phyloP scores from a whole-genome alignment of 2,797 vertebrate genomes.

The Danio jaintianensis region DNA sequence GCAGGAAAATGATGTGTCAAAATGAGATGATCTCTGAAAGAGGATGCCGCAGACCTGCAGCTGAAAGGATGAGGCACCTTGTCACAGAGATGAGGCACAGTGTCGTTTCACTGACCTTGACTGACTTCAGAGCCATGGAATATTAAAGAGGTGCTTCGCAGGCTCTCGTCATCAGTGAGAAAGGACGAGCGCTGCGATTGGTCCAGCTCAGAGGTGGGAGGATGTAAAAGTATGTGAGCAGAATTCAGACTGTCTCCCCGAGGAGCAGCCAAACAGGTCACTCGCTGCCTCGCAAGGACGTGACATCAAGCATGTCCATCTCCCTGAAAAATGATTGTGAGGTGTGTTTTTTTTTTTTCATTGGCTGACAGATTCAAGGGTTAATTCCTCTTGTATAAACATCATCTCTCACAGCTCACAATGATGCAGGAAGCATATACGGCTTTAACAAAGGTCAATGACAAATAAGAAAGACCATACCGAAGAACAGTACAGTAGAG shows the following conservation, averaged over 20 bases:
- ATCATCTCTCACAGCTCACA: neutral
- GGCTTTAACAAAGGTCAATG: neutral
- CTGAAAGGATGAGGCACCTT: slow-evolving; percentile 56
- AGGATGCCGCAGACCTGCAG: slow-evolving; percentile 34
- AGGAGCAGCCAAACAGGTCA: slow-evolving; percentile 46
- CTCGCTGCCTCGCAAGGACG: slow-evolving; percentile 52
- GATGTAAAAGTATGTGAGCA: slow-evolving; percentile 65
- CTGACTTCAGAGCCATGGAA: slow-evolving; percentile 51
- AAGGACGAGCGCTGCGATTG: slow-evolving; percentile 66
- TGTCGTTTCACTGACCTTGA: slow-evolving; percentile 59
- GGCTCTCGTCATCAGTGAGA: slow-evolving; percentile 39
- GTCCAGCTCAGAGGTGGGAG: slow-evolving; percentile 65
- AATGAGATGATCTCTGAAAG: slow-evolving; percentile 45
- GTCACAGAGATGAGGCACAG: slow-evolving; percentile 51
- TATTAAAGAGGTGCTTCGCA: slow-evolving; percentile 56
- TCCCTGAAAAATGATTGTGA: slow-evolving; percentile 2
- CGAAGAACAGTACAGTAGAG: neutral
- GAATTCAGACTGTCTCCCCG: slow-evolving; percentile 69
- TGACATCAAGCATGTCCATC: slow-evolving; percentile 29
- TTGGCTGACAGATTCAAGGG: slow-evolving; percentile 5
- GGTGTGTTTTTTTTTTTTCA: neutral
- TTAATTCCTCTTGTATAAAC: slow-evolving; percentile 1
- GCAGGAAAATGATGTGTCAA: slow-evolving; percentile 60
- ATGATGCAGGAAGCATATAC: neutral
- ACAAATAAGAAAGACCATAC: neutral